A percentile compares a stretch with the other conserved stretches of the same genome.
Evolutionary conservation across 2,797 vertebrate genomes (phyloP).

Genomic region (Cynodonichthys magdalenae): DNA sequence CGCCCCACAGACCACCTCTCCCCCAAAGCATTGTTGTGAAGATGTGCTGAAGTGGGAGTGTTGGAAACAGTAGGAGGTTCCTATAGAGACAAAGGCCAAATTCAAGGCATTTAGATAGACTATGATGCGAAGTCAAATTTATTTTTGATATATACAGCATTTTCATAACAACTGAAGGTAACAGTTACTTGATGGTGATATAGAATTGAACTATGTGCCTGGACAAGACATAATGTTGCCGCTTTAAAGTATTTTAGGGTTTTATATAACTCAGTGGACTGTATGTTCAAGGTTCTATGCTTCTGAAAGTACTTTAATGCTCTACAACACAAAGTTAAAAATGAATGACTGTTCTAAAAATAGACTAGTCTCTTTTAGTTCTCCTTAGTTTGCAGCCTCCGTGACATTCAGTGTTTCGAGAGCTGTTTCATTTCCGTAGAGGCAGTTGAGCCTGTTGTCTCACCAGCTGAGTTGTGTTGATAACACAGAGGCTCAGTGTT

Average conservation of each 20-base stretch:
- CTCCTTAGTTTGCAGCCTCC: constrained; percentile 12
- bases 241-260: background rate
- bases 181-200: too few species aligned
- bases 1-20: too few species aligned
- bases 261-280: background rate
- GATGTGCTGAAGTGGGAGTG: too few species aligned
- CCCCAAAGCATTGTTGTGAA: too few species aligned
- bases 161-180: too few species aligned
- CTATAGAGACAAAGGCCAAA: too few species aligned
- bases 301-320: constrained; percentile 34
- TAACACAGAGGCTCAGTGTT: constrained; percentile 57
- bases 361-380: constrained; percentile 11
- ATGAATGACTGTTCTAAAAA: constrained; percentile 59
- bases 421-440: constrained; percentile 18
- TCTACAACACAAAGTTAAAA: constrained; percentile 45
- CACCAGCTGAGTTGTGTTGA: constrained; percentile 40
- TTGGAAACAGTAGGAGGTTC: too few species aligned
- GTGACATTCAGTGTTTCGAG: constrained; percentile 19
- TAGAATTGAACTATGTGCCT: too few species aligned
- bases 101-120: too few species aligned
- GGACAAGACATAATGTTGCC: too few species aligned
- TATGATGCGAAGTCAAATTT: too few species aligned
- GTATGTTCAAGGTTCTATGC: constrained; percentile 8
- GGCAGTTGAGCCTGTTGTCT: constrained; percentile 28
- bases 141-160: too few species aligned